A percentile compares a stretch with the other conserved stretches of the same genome.
Conservation (phyloP, 1,140 invertebrate species). For the Vanessa atalanta region DNA sequence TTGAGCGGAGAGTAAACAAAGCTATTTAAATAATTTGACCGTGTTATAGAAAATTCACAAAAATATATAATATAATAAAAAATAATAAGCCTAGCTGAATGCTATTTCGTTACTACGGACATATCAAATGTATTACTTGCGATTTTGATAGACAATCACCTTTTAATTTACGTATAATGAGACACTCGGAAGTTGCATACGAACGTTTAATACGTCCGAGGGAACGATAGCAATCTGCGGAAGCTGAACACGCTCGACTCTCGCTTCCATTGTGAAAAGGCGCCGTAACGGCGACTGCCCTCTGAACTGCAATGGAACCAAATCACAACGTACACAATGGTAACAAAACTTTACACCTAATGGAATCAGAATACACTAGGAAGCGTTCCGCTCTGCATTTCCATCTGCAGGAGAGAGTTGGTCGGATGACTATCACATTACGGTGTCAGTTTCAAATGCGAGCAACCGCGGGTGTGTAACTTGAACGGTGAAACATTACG, state of each 20-base stretch:
- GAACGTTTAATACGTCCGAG: constrained; percentile 26
- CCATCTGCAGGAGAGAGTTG: constrained; percentile 70
- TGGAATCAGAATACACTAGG: constrained; percentile 52
- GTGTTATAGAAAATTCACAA: not conserved
- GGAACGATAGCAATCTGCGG: constrained; percentile 63
- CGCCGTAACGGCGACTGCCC: constrained; percentile 65
- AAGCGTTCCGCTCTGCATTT: constrained; percentile 78
- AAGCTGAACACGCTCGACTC: constrained; percentile 59
- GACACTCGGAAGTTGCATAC: constrained; percentile 28
- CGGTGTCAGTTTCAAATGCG: constrained; percentile 65
- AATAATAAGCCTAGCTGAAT: not conserved
- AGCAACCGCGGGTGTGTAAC: constrained; percentile 72
- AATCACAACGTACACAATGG: constrained; percentile 56
- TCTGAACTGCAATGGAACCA: constrained; percentile 62
- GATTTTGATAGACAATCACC: not conserved
- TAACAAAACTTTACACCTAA: constrained; percentile 52
- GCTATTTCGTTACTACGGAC: too few species aligned
- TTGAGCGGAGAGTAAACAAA: constrained; percentile 15
- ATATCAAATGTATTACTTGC: not conserved
- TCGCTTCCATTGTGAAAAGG: constrained; percentile 67
- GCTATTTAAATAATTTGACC: constrained; percentile 5
- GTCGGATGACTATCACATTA: constrained; percentile 64
- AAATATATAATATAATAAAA: not conserved
- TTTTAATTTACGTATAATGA: constrained; percentile 5
- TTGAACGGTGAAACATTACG: constrained; percentile 57